Conservation (phyloP, 1,140 invertebrate genomes). For the Dolichoris vasculosae region DNA sequence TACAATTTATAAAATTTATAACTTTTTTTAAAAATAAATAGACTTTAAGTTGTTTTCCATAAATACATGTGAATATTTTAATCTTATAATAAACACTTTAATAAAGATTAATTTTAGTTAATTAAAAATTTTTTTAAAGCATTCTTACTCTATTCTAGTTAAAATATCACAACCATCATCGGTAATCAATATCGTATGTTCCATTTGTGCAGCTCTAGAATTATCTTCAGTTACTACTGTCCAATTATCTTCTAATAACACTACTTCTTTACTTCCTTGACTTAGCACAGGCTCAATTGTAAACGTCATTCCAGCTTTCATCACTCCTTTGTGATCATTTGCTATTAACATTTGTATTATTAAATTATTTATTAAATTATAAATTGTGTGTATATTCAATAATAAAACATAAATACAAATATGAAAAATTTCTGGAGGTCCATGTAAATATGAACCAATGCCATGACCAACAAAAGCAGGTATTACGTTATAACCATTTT, state of each 20-base stretch:
- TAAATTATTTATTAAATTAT: neutral
- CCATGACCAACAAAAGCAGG: slow-evolving; percentile 93
- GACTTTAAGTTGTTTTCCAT: slow-evolving; percentile 44
- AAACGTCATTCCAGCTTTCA: slow-evolving; percentile 93
- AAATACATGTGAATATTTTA: slow-evolving; percentile 41
- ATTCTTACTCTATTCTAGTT: slow-evolving; percentile 69
- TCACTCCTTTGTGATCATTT: slow-evolving; percentile 82
- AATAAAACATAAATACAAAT: slow-evolving; percentile 73
- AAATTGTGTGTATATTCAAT: neutral
- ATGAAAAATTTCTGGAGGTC: slow-evolving; percentile 91
- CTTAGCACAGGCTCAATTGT: slow-evolving; percentile 94
- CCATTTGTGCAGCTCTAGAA: slow-evolving; percentile 89
- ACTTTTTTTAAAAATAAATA: slow-evolving; percentile 37
- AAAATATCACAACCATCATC: slow-evolving; percentile 82
- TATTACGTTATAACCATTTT: slow-evolving; percentile 81
- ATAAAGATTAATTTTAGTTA: slow-evolving; percentile 28
- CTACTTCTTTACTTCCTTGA: slow-evolving; percentile 81
- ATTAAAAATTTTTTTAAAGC: slow-evolving; percentile 4
- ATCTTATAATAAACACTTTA: slow-evolving; percentile 31
- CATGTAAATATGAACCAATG: slow-evolving; percentile 94
- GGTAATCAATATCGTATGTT: slow-evolving; percentile 93
- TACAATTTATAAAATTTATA: slow-evolving; percentile 44
- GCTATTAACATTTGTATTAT: slow-evolving; percentile 71
- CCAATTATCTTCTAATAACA: slow-evolving; percentile 90
- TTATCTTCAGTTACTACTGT: slow-evolving; percentile 87